Conservation (phyloP, 2,797 vertebrate genomes). For the Lepus oiostolus region DNA sequence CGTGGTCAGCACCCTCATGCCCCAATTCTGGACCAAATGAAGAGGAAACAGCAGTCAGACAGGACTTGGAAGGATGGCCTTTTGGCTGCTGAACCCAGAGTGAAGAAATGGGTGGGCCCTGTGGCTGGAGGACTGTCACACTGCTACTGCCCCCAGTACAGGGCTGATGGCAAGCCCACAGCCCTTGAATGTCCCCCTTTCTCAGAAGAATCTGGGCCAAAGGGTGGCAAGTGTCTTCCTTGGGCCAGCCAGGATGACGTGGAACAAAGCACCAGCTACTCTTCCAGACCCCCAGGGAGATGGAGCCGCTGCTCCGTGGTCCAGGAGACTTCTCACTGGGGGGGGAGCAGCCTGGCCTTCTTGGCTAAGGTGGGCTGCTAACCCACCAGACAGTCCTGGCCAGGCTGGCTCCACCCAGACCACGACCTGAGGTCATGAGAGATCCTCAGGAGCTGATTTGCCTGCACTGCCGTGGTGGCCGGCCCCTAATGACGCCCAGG, state of each 20-base stretch:
- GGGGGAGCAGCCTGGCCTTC: background rate
- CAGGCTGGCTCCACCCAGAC: background rate
- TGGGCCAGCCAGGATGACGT: background rate
- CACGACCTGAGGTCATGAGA: background rate
- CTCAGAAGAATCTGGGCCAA: background rate
- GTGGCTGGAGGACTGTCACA: background rate
- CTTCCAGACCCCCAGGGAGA: background rate
- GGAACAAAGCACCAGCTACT: background rate
- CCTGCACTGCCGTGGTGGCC: background rate
- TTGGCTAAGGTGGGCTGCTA: background rate
- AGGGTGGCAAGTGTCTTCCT: background rate
- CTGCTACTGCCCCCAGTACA: background rate
- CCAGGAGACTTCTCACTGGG: background rate
- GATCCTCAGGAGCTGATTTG: background rate
- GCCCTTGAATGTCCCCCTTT: background rate
- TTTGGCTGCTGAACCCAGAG: background rate
- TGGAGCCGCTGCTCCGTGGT: background rate
- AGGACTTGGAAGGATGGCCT: background rate
- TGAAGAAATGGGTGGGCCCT: background rate
- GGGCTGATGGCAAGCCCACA: background rate
- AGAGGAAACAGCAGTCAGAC: background rate
- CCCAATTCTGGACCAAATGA: conserved; percentile 23
- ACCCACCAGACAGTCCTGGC: background rate
- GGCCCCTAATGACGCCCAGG: background rate
- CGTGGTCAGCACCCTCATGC: background rate